Evolutionary conservation across 2,797 vertebrate genomes (phyloP).

Genomic region (Hippoglossus hippoglossus): DNA sequence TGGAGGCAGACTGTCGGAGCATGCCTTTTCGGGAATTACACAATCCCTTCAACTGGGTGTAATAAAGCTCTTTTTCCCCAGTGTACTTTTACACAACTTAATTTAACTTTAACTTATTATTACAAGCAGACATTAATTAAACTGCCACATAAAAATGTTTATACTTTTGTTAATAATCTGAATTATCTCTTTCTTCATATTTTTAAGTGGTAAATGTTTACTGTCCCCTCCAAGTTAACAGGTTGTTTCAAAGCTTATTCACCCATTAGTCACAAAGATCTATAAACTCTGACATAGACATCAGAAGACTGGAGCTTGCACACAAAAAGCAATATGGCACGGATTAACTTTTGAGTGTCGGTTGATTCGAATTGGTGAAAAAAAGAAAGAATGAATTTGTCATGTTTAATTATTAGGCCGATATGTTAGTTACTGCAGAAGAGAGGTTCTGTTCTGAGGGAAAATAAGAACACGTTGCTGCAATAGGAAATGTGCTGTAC

Average conservation of each 20-base stretch:
- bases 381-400: neutral
- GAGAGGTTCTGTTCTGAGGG: neutral
- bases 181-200: slow-evolving; percentile 26
- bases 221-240: neutral
- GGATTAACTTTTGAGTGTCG: neutral
- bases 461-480: slow-evolving; percentile 6
- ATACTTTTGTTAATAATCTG: slow-evolving; percentile 3
- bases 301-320: slow-evolving; percentile 20
- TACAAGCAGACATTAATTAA: slow-evolving; percentile 29
- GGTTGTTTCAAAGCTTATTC: slow-evolving; percentile 25
- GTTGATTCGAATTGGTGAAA: neutral
- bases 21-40: slow-evolving; percentile 47
- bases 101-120: slow-evolving; percentile 35
- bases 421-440: neutral
- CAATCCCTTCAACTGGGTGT: slow-evolving; percentile 48
- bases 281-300: slow-evolving; percentile 36
- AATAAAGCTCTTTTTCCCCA: slow-evolving; percentile 21
- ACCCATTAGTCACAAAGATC: slow-evolving; percentile 37
- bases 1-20: slow-evolving; percentile 28
- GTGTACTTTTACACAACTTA: slow-evolving; percentile 41
- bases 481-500: slow-evolving; percentile 13
- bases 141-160: slow-evolving; percentile 4
- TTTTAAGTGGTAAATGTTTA: slow-evolving; percentile 44
- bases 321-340: slow-evolving; percentile 5
- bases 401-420: neutral